Evolutionary conservation across 2,113 vertebrate genomes (phyloP).

Genomic region (Fukomys damarensis): DNA sequence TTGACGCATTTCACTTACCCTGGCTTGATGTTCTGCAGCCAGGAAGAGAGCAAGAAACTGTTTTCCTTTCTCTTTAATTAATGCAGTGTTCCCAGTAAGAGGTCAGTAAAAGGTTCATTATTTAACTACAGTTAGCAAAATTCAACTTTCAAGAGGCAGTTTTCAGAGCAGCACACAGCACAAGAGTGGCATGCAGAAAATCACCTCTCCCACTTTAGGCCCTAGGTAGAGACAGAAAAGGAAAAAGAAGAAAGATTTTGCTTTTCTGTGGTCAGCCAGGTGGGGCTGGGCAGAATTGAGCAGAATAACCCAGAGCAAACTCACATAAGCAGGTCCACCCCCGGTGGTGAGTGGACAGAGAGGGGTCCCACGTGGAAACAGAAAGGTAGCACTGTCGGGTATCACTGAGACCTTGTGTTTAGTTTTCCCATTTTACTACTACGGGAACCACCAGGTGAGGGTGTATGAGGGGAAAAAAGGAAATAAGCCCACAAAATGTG

Average conservation of each 20-base stretch:
- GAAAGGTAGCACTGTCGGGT: background rate
- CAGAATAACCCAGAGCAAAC: background rate
- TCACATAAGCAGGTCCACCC: background rate
- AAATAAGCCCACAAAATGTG: background rate
- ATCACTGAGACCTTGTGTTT: too few species aligned
- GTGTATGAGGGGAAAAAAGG: background rate
- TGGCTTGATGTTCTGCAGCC: background rate
- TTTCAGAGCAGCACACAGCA: background rate
- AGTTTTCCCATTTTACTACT: background rate
- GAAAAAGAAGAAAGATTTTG: background rate
- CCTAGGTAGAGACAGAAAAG: background rate
- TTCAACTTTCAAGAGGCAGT: background rate
- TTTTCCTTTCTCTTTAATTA: conserved; percentile 29
- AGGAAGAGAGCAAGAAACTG: background rate
- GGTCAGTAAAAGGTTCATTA: background rate
- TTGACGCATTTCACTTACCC: background rate
- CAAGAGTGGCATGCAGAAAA: background rate
- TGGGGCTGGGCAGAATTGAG: background rate
- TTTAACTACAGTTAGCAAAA: background rate
- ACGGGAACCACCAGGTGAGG: background rate
- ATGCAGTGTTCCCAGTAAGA: background rate
- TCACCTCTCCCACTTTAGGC: background rate
- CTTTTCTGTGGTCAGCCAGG: background rate
- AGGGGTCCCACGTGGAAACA: background rate
- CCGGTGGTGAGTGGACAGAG: too few species aligned